Percentiles rank a stretch among this genome's conserved stretches.
These are phyloP conservation scores for Drosophila nr. perissopoda DNA, from an alignment of 2,888 invertebrate genomes.

Conservation along the genomic window DNA sequence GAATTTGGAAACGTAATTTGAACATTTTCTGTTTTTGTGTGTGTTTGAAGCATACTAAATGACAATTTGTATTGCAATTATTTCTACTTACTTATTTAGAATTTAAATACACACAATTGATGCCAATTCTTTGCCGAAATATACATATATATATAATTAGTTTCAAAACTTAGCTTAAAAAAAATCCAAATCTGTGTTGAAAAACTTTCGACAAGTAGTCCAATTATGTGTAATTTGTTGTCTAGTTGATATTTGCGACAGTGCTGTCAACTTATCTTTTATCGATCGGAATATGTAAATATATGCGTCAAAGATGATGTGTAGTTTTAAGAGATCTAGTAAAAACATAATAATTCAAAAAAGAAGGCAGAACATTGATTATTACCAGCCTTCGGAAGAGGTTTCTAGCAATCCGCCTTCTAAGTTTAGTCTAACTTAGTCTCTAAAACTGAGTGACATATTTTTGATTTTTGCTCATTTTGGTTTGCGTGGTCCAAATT, in stretches of 20 bases:
- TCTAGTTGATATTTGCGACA: neutral
- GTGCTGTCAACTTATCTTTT: neutral
- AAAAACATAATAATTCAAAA: neutral
- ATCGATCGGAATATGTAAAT: neutral
- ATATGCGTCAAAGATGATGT: neutral
- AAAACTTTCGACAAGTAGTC: neutral
- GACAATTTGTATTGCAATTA: neutral
- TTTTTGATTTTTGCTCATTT: neutral
- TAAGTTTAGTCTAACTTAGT: neutral
- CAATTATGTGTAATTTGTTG: neutral
- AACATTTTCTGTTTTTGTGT: neutral
- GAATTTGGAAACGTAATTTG: neutral
- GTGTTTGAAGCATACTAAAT: neutral
- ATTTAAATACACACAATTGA: neutral
- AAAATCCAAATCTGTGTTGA: neutral
- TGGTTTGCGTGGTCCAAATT: too few relatives aligned
- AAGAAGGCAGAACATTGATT: neutral
- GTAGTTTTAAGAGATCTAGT: neutral
- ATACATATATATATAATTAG: neutral
- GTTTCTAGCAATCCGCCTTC: too few relatives aligned
- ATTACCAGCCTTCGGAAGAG: neutral
- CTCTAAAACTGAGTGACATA: neutral
- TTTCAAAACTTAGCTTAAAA: neutral
- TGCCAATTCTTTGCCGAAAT: neutral
- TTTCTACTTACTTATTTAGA: neutral